These are phyloP conservation scores for Drosophila villosipedis DNA, from an alignment of 2,888 invertebrate species.

Conservation along the genomic window DNA sequence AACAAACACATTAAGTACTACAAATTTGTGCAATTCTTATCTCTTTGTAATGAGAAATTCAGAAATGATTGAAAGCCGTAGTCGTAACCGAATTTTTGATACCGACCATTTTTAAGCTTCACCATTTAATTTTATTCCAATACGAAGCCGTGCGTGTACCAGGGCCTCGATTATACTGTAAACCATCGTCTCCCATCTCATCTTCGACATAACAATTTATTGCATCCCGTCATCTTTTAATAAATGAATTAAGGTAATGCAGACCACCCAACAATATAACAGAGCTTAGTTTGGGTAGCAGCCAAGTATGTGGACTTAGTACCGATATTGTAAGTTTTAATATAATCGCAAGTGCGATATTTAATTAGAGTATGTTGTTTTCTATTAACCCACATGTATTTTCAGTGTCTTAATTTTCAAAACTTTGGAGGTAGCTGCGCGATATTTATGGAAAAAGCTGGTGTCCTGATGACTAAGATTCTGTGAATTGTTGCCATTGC, in stretches of 20 bases:
- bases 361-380: not conserved
- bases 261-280: not conserved
- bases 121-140: not conserved
- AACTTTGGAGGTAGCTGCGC: constrained; percentile 1
- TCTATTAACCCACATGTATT: constrained; percentile 16
- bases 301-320: not conserved
- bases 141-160: not conserved
- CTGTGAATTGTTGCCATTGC: constrained; percentile 6
- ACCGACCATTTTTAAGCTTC: not conserved
- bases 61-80: not conserved
- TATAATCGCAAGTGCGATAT: not conserved
- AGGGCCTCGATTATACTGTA: not conserved
- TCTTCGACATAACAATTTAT: not conserved
- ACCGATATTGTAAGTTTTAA: constrained; percentile 33
- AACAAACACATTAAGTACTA: not conserved
- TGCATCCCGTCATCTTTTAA: not conserved
- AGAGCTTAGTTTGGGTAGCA: constrained; percentile 6
- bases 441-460: constrained; percentile 6
- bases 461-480: not conserved
- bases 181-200: not conserved
- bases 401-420: constrained; percentile 24
- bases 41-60: not conserved
- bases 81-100: not conserved
- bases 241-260: not conserved
- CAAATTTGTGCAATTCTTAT: not conserved